Conservation (phyloP, 1,140 invertebrate species). For the Diorhabda elongata region DNA sequence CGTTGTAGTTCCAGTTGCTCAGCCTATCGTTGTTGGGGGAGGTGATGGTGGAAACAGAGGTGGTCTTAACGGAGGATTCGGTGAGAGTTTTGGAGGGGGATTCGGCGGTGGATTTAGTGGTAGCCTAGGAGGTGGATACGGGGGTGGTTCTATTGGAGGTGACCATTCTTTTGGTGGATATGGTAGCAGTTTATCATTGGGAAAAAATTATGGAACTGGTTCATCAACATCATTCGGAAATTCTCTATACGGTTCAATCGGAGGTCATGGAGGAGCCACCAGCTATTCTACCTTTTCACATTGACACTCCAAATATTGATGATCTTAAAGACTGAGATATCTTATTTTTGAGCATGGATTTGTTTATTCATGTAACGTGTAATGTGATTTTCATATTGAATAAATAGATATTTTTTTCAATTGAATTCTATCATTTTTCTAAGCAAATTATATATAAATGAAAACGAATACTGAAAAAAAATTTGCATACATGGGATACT, state of each 20-base stretch:
- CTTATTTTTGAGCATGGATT: too few species aligned
- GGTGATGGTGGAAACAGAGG: slow-evolving; percentile 21
- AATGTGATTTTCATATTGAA: too few species aligned
- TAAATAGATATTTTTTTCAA: too few species aligned
- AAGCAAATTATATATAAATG: too few species aligned
- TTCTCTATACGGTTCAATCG: slow-evolving; percentile 39
- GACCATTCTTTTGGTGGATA: slow-evolving; percentile 10
- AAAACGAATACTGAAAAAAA: too few species aligned
- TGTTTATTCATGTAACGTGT: too few species aligned
- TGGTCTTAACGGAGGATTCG: slow-evolving; percentile 18
- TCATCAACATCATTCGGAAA: slow-evolving; percentile 18
- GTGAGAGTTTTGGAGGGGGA: slow-evolving; percentile 22
- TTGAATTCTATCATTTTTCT: too few species aligned
- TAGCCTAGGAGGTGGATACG: slow-evolving; percentile 17
- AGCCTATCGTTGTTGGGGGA: slow-evolving; percentile 42
- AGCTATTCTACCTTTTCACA: slow-evolving; percentile 22
- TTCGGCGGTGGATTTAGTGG: slow-evolving; percentile 23
- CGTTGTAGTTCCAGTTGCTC: slow-evolving; percentile 32
- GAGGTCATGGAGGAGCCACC: slow-evolving; percentile 13
- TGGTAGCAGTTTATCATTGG: slow-evolving; percentile 24
- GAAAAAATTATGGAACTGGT: slow-evolving; percentile 25
- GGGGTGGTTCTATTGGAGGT: slow-evolving; percentile 17
- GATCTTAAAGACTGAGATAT: too few species aligned
- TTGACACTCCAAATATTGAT: slow-evolving; percentile 22
- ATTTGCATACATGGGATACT: too few species aligned